A percentile compares a stretch with the other conserved stretches of the same genome.
These are phyloP conservation scores for Epinephelus coioides DNA, from an alignment of 2,797 vertebrate species.

Conservation along the genomic window DNA sequence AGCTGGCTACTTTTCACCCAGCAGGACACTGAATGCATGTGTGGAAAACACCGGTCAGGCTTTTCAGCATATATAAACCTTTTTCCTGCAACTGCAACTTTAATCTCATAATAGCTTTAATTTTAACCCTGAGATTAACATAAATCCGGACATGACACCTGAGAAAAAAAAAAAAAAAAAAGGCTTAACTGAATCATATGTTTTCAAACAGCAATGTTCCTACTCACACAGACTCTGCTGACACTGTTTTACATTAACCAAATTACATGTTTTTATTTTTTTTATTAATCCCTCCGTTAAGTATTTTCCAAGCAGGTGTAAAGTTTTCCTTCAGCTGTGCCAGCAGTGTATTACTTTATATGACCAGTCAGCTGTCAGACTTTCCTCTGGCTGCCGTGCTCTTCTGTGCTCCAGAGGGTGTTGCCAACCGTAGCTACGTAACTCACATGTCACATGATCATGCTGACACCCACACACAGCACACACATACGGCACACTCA, in stretches of 20 bases:
- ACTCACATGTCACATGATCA: conserved; percentile 6
- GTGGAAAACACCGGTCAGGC: too few relatives aligned
- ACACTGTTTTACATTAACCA: neutral
- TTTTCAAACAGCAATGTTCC: neutral
- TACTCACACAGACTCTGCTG: neutral
- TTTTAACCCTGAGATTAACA: neutral
- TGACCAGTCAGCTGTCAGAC: conserved; percentile 6
- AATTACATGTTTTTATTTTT: neutral
- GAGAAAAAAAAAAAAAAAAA: too few relatives aligned
- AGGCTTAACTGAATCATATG: neutral
- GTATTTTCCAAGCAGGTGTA: conserved; percentile 12
- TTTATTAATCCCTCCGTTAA: neutral
- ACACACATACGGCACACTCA: neutral
- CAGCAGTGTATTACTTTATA: neutral
- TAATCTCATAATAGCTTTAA: neutral
- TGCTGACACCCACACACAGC: neutral
- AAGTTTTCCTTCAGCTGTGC: conserved; percentile 1
- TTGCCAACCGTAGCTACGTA: neutral
- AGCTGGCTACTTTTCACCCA: too few relatives aligned
- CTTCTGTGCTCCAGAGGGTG: neutral
- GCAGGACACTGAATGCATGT: too few relatives aligned
- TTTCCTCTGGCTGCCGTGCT: conserved; percentile 19
- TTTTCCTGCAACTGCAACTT: neutral
- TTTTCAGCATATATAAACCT: neutral
- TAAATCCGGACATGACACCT: neutral